These are phyloP conservation scores for Micropoecilia bifurca DNA, from an alignment of 2,797 vertebrate genomes.

Conservation along the genomic window DNA sequence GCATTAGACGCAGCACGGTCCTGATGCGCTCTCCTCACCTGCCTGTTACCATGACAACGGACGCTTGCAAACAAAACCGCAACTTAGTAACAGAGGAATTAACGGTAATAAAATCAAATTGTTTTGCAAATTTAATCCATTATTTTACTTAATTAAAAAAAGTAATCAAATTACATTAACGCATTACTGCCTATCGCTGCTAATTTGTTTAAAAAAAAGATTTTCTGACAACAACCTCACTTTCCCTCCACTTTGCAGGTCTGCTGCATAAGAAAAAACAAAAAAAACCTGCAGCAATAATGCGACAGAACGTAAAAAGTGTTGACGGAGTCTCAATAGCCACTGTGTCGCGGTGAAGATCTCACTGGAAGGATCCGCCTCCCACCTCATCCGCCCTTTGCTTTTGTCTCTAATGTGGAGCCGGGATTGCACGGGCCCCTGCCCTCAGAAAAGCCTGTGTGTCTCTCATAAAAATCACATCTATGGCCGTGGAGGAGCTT, in stretches of 20 bases:
- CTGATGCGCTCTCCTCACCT: no score
- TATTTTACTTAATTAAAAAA: no score
- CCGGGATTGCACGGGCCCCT: conserved; percentile 49
- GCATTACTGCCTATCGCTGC: no score
- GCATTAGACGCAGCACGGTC: no score
- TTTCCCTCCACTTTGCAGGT: not conserved
- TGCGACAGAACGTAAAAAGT: not conserved
- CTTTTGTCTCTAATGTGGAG: conserved; percentile 70
- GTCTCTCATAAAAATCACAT: conserved; percentile 79
- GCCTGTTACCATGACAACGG: no score
- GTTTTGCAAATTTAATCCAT: no score
- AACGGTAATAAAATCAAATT: no score
- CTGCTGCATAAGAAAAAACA: not conserved
- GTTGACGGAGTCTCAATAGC: not conserved
- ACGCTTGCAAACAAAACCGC: no score
- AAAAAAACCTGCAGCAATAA: not conserved
- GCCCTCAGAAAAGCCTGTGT: conserved; percentile 75
- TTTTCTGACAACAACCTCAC: not conserved
- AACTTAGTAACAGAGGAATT: no score
- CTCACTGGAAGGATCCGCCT: conserved; percentile 47
- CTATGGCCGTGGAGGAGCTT: conserved; percentile 80
- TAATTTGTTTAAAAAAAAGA: not conserved
- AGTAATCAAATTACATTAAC: no score
- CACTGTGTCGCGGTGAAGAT: conserved; percentile 24
- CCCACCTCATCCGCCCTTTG: conserved; percentile 31